Conservation (phyloP, 2,113 vertebrate genomes). For the Carassius carassius region DNA sequence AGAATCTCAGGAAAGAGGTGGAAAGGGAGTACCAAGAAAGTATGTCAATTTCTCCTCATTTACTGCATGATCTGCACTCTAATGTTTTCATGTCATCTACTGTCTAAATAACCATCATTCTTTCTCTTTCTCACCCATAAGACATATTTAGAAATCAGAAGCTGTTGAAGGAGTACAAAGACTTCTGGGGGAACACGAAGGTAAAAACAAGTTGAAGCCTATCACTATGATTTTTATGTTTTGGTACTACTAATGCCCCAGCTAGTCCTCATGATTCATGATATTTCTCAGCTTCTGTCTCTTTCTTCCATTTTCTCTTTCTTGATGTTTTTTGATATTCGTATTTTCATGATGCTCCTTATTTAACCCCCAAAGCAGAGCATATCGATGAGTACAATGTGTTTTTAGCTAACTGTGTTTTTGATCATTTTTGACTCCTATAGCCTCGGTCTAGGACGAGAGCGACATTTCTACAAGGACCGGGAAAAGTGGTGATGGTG, state of each 20-base stretch:
- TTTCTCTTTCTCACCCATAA: constrained; percentile 58
- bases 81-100: constrained; percentile 8
- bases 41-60: constrained; percentile 71
- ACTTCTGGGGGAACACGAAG: constrained; percentile 97
- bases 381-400: neutral
- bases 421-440: neutral
- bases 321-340: neutral
- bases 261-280: neutral
- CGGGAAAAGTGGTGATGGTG: constrained; percentile 97
- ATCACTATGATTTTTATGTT: neutral
- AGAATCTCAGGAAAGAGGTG: constrained; percentile 86
- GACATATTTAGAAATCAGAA: constrained; percentile 93
- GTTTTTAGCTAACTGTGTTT: neutral
- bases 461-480: constrained; percentile 88
- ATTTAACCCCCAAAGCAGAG: neutral
- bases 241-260: neutral
- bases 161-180: constrained; percentile 91
- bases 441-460: constrained; percentile 89
- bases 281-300: neutral
- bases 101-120: neutral
- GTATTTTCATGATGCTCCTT: neutral
- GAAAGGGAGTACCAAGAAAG: constrained; percentile 93
- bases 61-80: neutral
- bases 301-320: neutral
- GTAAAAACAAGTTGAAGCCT: constrained; percentile 69